phyloP scores from a whole-genome alignment of 2,888 invertebrate genomes.

The Trichopoda pennipes region DNA sequence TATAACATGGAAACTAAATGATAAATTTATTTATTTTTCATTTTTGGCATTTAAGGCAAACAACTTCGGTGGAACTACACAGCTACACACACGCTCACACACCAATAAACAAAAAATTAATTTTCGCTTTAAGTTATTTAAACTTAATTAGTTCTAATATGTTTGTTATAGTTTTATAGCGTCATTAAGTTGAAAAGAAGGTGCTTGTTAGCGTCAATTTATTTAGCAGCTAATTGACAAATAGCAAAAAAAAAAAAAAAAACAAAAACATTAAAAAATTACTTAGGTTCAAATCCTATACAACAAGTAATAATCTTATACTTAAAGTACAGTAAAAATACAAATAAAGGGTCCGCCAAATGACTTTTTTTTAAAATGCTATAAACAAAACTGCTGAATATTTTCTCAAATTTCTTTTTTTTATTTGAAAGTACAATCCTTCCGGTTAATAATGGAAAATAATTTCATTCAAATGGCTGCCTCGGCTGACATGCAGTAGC shows the following conservation, averaged over 20 bases:
- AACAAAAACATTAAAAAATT: too few relatives aligned
- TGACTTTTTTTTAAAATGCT: too few relatives aligned
- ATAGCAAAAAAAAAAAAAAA: conserved; percentile 29
- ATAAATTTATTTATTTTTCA: conserved; percentile 6
- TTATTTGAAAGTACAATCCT: too few relatives aligned
- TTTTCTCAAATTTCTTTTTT: too few relatives aligned
- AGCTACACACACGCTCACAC: neutral
- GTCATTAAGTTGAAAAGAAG: conserved; percentile 34
- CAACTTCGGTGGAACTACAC: neutral
- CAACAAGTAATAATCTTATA: too few relatives aligned
- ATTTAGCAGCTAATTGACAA: conserved; percentile 46
- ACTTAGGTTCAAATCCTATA: too few relatives aligned
- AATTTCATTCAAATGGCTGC: too few relatives aligned
- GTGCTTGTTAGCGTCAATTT: neutral
- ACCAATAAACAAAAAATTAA: conserved; percentile 21
- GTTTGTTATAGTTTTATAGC: conserved; percentile 32
- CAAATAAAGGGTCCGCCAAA: too few relatives aligned
- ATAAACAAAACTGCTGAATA: too few relatives aligned
- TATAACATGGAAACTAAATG: conserved; percentile 15
- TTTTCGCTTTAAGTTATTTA: conserved; percentile 51
- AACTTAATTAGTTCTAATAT: conserved; percentile 56
- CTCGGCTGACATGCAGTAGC: too few relatives aligned
- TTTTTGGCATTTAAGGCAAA: conserved; percentile 27
- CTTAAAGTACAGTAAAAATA: too few relatives aligned
- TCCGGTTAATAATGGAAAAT: too few relatives aligned